Percentiles rank a stretch among this genome's conserved stretches.
These are phyloP conservation scores for Cyrtorhinus lividipennis DNA, from an alignment of 1,140 invertebrate genomes.

Conservation along the genomic window DNA sequence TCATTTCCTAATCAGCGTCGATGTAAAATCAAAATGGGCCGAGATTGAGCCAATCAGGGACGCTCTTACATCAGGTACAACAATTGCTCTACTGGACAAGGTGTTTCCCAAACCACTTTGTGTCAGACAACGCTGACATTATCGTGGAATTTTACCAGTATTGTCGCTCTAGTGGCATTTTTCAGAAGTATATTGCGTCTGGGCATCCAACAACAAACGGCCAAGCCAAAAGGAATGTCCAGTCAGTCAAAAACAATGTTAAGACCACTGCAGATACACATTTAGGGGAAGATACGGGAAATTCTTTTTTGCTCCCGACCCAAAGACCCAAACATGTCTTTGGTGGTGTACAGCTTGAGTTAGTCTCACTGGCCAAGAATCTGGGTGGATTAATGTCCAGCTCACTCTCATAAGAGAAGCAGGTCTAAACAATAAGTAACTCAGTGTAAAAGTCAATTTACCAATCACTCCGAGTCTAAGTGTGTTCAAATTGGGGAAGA, in stretches of 20 bases:
- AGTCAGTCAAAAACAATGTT: slow-evolving; percentile 27
- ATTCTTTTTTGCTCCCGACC: background rate
- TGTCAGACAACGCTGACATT: slow-evolving; percentile 9
- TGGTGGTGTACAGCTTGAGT: too few relatives aligned
- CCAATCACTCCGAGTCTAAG: too few relatives aligned
- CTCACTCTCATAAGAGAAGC: too few relatives aligned
- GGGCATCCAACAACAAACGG: slow-evolving; percentile 27
- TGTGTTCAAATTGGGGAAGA: too few relatives aligned
- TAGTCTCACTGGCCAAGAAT: too few relatives aligned
- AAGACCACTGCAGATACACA: background rate
- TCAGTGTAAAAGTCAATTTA: too few relatives aligned
- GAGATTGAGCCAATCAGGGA: background rate
- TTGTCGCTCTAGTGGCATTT: slow-evolving; percentile 25
- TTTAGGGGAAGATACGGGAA: background rate
- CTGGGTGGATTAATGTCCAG: too few relatives aligned
- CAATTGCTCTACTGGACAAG: slow-evolving; percentile 7
- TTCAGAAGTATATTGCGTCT: slow-evolving; percentile 25
- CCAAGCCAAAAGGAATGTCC: too few relatives aligned
- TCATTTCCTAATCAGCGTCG: slow-evolving; percentile 32
- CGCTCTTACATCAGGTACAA: background rate
- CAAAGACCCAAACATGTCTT: too few relatives aligned
- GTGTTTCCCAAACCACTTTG: background rate
- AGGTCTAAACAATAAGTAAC: too few relatives aligned
- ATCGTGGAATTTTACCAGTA: slow-evolving; percentile 24
- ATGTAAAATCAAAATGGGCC: slow-evolving; percentile 26